phyloP scores from a whole-genome alignment of 2,113 vertebrate genomes.

The Seriola quinqueradiata region DNA sequence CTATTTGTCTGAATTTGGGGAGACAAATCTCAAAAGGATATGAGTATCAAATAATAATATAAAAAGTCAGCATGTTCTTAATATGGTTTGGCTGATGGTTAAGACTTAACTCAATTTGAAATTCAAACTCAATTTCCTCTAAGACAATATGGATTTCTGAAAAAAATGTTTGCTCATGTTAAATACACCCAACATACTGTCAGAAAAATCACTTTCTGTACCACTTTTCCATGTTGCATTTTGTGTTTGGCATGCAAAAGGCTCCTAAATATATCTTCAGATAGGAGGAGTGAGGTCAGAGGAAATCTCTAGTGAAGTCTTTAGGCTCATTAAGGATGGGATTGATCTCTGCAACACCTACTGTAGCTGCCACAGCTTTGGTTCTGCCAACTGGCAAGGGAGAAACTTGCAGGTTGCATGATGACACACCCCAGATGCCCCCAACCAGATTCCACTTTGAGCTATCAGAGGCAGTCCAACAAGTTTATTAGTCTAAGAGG shows the following conservation, averaged over 20 bases:
- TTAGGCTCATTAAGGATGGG: conserved; percentile 76
- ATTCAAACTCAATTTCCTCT: not conserved
- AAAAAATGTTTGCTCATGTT: not conserved
- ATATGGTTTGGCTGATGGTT: not conserved
- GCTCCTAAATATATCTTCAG: conserved; percentile 68
- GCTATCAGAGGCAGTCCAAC: conserved; percentile 2
- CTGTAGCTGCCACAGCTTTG: conserved; percentile 61
- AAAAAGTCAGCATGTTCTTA: not conserved
- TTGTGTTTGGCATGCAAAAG: conserved; percentile 24
- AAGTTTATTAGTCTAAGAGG: not conserved
- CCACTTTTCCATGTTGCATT: conserved; percentile 16
- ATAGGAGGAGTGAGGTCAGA: conserved; percentile 72
- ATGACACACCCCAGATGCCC: not conserved
- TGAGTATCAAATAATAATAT: not conserved
- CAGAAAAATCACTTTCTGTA: not conserved
- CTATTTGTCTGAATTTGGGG: too few species aligned
- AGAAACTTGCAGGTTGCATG: conserved; percentile 44
- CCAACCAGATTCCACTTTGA: conserved; percentile 15
- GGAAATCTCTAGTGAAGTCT: conserved; percentile 76
- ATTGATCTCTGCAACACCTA: conserved; percentile 80
- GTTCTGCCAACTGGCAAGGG: conserved; percentile 60
- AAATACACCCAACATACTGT: not conserved
- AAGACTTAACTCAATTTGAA: not conserved
- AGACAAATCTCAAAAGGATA: too few species aligned
- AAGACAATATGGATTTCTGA: not conserved